phyloP scores from a whole-genome alignment of 2,888 invertebrate species.

The Gymnoscelis rufifasciata region DNA sequence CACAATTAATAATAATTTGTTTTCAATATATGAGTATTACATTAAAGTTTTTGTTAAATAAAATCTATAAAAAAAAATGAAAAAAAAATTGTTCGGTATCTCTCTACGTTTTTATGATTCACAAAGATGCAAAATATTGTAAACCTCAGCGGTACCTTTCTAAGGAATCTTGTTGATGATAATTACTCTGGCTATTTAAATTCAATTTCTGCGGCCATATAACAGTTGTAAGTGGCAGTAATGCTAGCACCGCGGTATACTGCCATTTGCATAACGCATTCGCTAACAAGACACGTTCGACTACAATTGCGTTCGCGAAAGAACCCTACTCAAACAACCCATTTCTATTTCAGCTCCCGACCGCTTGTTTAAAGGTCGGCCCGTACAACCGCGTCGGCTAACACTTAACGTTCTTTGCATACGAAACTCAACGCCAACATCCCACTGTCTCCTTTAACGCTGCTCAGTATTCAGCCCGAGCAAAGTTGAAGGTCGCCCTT shows the following conservation, averaged over 20 bases:
- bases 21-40: too few relatives aligned
- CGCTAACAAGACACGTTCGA: constrained; percentile 77
- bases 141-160: too few relatives aligned
- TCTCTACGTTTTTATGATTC: too few relatives aligned
- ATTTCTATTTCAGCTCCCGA: constrained; percentile 75
- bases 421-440: constrained; percentile 70
- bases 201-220: constrained; percentile 24
- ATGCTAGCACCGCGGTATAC: constrained; percentile 36
- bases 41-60: too few relatives aligned
- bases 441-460: constrained; percentile 68
- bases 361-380: constrained; percentile 77
- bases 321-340: constrained; percentile 78
- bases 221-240: constrained; percentile 28
- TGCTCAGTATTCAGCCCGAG: constrained; percentile 67
- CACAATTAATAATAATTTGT: too few relatives aligned
- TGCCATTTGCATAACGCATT: constrained; percentile 72
- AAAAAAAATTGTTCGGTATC: too few relatives aligned
- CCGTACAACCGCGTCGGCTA: constrained; percentile 76
- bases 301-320: constrained; percentile 77
- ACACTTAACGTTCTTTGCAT: constrained; percentile 79
- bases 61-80: too few relatives aligned
- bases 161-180: constrained; percentile 4
- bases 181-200: constrained; percentile 16
- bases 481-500: constrained; percentile 69
- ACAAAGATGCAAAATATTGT: too few relatives aligned